Base-by-base conservation (phyloP, 2,888 invertebrate genomes). In the Coleophora deauratella region DNA sequence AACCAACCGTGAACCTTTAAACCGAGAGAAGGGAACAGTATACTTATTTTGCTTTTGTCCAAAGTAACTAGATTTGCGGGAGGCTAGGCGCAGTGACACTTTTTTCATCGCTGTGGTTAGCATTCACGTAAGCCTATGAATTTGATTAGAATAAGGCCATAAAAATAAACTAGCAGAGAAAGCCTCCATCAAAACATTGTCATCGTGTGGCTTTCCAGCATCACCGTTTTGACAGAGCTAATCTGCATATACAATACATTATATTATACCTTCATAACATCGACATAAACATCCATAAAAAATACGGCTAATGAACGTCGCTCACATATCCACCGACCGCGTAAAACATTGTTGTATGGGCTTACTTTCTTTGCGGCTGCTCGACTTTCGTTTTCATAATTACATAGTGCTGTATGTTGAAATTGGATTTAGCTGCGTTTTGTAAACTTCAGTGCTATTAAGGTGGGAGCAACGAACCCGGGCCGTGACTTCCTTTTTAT, bases 401-500 rank as follows among this genome's bases (percentile, higher is more conserved):
- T 12, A 27, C 11, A n/a, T 36, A 27, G 10, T 27, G 27, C 27
- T 9, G 27, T 28, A 6, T 27, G 28, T 27, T 36, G 10, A 11
- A 37, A 27, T 38, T 27, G 32, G 33, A 27, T 27, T 38, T 33
- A n/a, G 12, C 21, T 21, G 21, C 21, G 3, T 4, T 21, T 6
- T 6, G 21, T 21, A 21, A 4, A 21, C 21, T 21, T 21, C 21
- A 6, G 3, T 21, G 21, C 35, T 27, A 44, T 31, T 27, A 11
- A 3, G 27, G n/a, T 12, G 39, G 51, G 75, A 57, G 65, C 74
- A 75, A 68, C 59, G 75, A 80, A 69, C 80, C 65, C 49, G 52
- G 57, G 49, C 72, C 82, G 77, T 82, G 82, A 84, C 84, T 82
- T 84, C 84, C 84, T 77, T 68, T 80, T 84, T 78, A 82, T 73